Evolutionary conservation across 2,888 invertebrate genomes (phyloP).

Genomic region (Polyommatus iphigenia): DNA sequence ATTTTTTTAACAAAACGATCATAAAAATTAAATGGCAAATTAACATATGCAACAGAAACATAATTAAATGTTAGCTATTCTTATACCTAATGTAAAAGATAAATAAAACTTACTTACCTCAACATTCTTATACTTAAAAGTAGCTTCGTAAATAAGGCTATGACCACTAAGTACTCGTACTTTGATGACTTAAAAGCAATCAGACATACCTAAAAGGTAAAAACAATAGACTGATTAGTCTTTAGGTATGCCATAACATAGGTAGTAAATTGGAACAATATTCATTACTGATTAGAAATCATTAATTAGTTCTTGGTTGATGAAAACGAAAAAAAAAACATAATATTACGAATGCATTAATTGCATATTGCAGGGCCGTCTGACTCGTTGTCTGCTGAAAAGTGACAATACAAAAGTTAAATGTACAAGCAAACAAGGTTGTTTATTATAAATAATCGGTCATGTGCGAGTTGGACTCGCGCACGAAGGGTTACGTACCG

Average conservation of each 20-base stretch:
- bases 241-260: not conserved
- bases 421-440: not conserved
- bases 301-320: not conserved
- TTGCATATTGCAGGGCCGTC: not conserved
- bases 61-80: not conserved
- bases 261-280: not conserved
- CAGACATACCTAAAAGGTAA: not conserved
- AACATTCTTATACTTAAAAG: too few relatives aligned
- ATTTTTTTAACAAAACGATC: not conserved
- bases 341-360: not conserved
- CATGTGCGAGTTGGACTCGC: too few relatives aligned
- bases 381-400: not conserved
- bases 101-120: too few relatives aligned
- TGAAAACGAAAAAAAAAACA: not conserved
- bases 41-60: not conserved
- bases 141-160: not conserved
- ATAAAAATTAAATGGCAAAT: not conserved
- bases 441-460: too few relatives aligned
- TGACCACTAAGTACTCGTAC: too few relatives aligned
- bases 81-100: too few relatives aligned
- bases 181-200: not conserved
- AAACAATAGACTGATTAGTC: not conserved
- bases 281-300: not conserved
- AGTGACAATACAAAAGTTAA: not conserved
- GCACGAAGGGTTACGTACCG: too few relatives aligned